Evolutionary conservation across 2,888 invertebrate species (phyloP), one percentile per base, ranked within the genome.

Genomic region (Ophraella communa): DNA sequence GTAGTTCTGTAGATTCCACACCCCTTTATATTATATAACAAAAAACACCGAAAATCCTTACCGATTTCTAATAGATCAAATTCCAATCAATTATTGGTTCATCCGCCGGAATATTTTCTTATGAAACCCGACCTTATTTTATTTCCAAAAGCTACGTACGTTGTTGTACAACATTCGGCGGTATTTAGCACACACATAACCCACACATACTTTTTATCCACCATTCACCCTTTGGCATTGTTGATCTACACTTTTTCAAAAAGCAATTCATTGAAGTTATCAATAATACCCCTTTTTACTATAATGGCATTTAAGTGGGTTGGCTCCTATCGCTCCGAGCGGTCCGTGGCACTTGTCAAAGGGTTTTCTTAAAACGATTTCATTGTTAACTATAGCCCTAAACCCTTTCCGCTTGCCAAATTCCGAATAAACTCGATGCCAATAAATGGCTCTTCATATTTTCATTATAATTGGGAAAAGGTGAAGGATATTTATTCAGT

Each of bases 121-220:
- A 39, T 62, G 68, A 65, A 66, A 68, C 55, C 39, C 49, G 68
- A 68, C 59, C 61, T 64, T 62, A 58, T 53, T 60, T 39, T 17
- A 14, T 59, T 44, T 23, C 45, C 17, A 20, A 33, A 61, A 59
- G 39, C 55, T 69, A 62, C 66, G 63, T 45, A 66, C 65, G n/a
- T 67, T 74, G 74, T 74, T 71, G 68, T 68, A 68, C 69, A 74
- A 74, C 72, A 73, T 69, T 67, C 59, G 64, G 67, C 73, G 74
- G 72, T 71, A 69, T 73, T 72, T 74, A 72, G 67, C 70, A 71
- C 74, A 74, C 73, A 74, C 70, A 65, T 27, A 60, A 55, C 55
- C 39, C 55, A 42, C 55, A 42, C 44, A 30, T n/a, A 30, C 58
- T 55, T 74, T 74, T 70, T 74, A 56, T 39, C 35, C 58, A 49